Evolutionary conservation across 2,113 vertebrate species (phyloP).

Genomic region (Rhinopomastus cyanomelas): DNA sequence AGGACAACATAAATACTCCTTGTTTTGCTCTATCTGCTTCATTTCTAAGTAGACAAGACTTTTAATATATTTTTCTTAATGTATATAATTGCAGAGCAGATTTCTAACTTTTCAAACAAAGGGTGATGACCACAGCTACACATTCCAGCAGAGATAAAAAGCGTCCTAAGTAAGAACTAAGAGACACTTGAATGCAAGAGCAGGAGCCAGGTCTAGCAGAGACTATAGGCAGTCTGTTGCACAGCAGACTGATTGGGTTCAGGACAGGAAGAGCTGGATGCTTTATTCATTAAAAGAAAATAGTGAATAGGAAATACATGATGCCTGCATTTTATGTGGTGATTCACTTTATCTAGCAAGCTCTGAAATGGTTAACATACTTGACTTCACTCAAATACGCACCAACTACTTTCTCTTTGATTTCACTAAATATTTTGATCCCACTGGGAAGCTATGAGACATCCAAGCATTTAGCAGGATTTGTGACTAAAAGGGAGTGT

Average conservation of each 20-base stretch:
- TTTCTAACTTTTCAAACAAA: background rate
- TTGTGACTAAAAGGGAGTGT: background rate
- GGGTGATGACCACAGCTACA: background rate
- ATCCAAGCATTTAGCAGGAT: background rate
- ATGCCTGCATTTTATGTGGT: background rate
- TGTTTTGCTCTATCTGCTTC: background rate
- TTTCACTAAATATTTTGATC: slow-evolving; percentile 9
- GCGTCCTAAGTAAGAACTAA: background rate
- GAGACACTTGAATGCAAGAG: background rate
- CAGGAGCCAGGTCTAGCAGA: background rate
- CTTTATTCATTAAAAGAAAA: background rate
- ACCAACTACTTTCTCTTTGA: background rate
- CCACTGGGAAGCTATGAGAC: background rate
- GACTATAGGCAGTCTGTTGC: background rate
- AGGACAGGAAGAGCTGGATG: background rate
- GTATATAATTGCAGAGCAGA: background rate
- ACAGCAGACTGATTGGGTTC: background rate
- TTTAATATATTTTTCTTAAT: background rate
- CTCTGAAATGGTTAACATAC: background rate
- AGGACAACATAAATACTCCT: background rate
- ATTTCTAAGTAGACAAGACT: background rate
- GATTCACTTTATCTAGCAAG: background rate
- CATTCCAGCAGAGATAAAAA: background rate
- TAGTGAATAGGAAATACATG: background rate
- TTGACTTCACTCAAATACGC: background rate